Percentiles rank a stretch among this genome's conserved stretches.
Evolutionary conservation across 2,888 invertebrate species (phyloP).

Genomic region (Labia minor): DNA sequence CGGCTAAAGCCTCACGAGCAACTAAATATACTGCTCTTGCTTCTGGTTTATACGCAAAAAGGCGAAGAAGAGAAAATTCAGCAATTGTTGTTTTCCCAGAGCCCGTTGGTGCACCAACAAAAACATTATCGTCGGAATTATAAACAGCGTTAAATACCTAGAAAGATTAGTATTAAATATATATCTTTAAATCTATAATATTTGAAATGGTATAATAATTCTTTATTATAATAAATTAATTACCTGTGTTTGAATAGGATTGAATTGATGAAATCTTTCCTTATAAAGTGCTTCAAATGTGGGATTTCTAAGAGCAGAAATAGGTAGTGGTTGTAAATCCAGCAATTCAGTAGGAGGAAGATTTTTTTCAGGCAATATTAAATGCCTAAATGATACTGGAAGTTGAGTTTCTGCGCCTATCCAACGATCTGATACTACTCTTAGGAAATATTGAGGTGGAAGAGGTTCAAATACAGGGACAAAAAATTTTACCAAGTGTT

Average conservation of each 20-base stretch:
- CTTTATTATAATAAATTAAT: not conserved
- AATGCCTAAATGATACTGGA: constrained; percentile 93
- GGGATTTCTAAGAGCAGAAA: constrained; percentile 79
- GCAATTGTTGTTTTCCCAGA: constrained; percentile 91
- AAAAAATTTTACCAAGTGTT: constrained; percentile 93
- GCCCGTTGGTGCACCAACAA: constrained; percentile 86
- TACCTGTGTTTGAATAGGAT: constrained; percentile 94
- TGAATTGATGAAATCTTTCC: constrained; percentile 84
- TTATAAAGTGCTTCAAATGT: constrained; percentile 76
- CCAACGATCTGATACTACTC: constrained; percentile 84
- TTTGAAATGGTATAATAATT: too few relatives aligned
- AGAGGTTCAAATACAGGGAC: constrained; percentile 97
- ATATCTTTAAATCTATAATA: too few relatives aligned
- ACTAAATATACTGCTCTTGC: constrained; percentile 89
- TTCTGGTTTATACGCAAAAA: constrained; percentile 62
- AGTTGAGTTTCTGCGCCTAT: constrained; percentile 91
- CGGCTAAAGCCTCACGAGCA: constrained; percentile 83
- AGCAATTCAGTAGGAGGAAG: constrained; percentile 93
- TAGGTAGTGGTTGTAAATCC: constrained; percentile 91
- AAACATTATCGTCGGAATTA: constrained; percentile 96
- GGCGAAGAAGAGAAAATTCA: constrained; percentile 85
- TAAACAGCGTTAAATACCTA: constrained; percentile 97
- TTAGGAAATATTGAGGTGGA: constrained; percentile 94
- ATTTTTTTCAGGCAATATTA: constrained; percentile 96
- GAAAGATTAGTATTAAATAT: not conserved